These are phyloP conservation scores for Etheostoma perlongum DNA, from an alignment of 2,797 vertebrate species.

Conservation along the genomic window DNA sequence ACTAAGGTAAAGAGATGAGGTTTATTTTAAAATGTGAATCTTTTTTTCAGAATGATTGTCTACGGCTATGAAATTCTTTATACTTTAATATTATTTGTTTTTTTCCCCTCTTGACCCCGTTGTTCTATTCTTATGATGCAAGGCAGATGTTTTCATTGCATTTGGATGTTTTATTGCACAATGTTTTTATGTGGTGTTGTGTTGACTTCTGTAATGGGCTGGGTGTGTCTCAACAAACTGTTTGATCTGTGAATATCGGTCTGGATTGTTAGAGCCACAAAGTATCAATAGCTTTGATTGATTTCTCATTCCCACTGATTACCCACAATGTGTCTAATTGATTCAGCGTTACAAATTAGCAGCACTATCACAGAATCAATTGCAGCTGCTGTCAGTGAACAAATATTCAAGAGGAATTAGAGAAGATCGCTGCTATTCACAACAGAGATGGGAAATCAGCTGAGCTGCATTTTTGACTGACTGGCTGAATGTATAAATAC, in stretches of 20 bases:
- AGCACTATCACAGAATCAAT: constrained; percentile 61
- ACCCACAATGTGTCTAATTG: constrained; percentile 75
- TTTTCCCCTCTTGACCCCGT: constrained; percentile 32
- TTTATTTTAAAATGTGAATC: constrained; percentile 84
- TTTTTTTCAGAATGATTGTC: constrained; percentile 70
- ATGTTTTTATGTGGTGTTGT: constrained; percentile 71
- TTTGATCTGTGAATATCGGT: constrained; percentile 58
- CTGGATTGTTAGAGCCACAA: constrained; percentile 54
- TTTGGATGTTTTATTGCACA: constrained; percentile 73
- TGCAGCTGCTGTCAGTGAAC: constrained; percentile 41
- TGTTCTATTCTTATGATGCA: constrained; percentile 53
- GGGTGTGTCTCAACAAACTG: constrained; percentile 62
- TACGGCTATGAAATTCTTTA: constrained; percentile 74
- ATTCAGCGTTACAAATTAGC: constrained; percentile 73
- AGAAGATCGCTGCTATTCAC: constrained; percentile 20
- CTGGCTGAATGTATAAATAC: constrained; percentile 65
- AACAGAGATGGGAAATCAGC: constrained; percentile 30
- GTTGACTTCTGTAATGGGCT: constrained; percentile 70
- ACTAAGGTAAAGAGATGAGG: constrained; percentile 70
- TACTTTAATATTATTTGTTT: constrained; percentile 71
- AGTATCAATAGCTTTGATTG: constrained; percentile 72
- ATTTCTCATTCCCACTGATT: constrained; percentile 80
- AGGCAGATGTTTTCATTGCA: constrained; percentile 63
- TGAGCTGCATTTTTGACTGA: constrained; percentile 55
- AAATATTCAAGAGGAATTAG: constrained; percentile 48